A percentile compares a stretch with the other conserved stretches of the same genome.
Evolutionary conservation across 1,140 invertebrate species (phyloP).

Genomic region (Scaptomyza graminum): DNA sequence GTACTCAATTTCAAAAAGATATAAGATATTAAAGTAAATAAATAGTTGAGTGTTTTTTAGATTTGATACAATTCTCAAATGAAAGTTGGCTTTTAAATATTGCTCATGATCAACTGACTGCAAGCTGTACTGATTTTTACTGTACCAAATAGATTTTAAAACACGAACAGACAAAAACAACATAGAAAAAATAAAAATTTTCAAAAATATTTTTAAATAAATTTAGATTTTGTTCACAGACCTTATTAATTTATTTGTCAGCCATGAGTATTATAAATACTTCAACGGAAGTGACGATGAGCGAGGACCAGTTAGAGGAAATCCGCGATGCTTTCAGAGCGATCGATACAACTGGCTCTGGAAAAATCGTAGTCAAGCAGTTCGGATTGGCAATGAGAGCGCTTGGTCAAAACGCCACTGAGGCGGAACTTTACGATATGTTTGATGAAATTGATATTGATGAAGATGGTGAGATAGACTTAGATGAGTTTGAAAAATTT

Average conservation of each 20-base stretch:
- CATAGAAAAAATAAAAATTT: not conserved
- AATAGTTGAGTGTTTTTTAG: too few species aligned
- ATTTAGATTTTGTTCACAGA: not conserved
- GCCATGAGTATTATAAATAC: too few species aligned
- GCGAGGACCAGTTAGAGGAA: constrained; percentile 29
- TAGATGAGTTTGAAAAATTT: constrained; percentile 9
- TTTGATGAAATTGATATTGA: constrained; percentile 47
- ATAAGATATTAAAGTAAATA: too few species aligned
- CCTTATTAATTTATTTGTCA: too few species aligned
- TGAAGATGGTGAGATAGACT: constrained; percentile 26
- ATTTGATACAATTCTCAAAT: not conserved
- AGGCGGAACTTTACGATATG: constrained; percentile 44
- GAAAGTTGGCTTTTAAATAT: not conserved
- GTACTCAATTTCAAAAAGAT: too few species aligned
- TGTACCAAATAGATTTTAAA: not conserved
- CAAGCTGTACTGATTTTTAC: not conserved
- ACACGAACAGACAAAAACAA: not conserved
- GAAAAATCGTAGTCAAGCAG: constrained; percentile 24
- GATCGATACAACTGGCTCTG: constrained; percentile 24
- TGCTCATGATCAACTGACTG: not conserved
- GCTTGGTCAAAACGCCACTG: constrained; percentile 43
- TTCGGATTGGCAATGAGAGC: constrained; percentile 32
- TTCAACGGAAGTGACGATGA: constrained; percentile 35
- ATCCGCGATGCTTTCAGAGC: constrained; percentile 26
- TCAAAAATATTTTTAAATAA: not conserved